A percentile compares a stretch with the other conserved stretches of the same genome.
Evolutionary conservation across 2,888 invertebrate genomes (phyloP).

Genomic region (Erynnis tages): DNA sequence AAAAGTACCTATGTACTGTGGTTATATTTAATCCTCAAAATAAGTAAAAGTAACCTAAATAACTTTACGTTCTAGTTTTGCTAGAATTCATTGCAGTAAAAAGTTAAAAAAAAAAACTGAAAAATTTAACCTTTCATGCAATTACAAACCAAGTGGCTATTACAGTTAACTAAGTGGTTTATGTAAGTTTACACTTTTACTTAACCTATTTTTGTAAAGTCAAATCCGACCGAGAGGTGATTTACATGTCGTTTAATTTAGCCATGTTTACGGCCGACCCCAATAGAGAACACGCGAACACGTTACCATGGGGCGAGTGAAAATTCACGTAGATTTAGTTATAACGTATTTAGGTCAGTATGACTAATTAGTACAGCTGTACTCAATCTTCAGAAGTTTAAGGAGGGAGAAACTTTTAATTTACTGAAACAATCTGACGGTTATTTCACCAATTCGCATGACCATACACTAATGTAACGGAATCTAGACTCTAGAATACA

Average conservation of each 20-base stretch:
- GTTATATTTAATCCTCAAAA: too few species aligned
- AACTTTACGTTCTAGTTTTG: too few species aligned
- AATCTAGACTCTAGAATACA: too few species aligned
- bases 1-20: too few species aligned
- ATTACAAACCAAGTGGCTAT: constrained; percentile 1
- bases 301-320: constrained; percentile 21
- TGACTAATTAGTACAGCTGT: constrained; percentile 43
- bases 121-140: neutral
- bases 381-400: constrained; percentile 30
- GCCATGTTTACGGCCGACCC: constrained; percentile 22
- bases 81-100: too few species aligned
- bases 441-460: too few species aligned
- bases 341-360: constrained; percentile 56
- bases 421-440: too few species aligned
- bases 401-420: constrained; percentile 7
- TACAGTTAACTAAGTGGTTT: constrained; percentile 3
- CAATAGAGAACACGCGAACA: constrained; percentile 25
- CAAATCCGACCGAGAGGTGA: constrained; percentile 17
- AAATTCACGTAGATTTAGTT: constrained; percentile 29
- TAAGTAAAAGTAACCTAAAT: too few species aligned
- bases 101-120: too few species aligned
- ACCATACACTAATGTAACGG: too few species aligned
- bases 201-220: constrained; percentile 20
- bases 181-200: constrained; percentile 22
- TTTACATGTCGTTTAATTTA: constrained; percentile 27